A percentile compares a stretch with the other conserved stretches of the same genome.
phyloP scores from a whole-genome alignment of 2,888 invertebrate genomes.

The Drosophila demipolita region DNA sequence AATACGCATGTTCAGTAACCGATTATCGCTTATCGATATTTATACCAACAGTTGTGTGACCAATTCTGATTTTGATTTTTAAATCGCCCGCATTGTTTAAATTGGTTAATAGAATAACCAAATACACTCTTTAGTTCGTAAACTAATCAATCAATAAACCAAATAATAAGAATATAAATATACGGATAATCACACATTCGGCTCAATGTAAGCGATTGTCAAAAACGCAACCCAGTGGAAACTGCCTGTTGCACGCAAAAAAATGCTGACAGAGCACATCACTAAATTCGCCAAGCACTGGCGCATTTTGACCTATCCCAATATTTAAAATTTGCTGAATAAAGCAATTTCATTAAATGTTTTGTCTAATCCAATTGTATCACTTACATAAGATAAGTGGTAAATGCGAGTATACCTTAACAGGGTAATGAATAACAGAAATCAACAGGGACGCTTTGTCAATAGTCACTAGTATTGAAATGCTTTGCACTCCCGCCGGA shows the following conservation, averaged over 20 bases:
- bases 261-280: conserved; percentile 11
- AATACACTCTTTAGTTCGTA: background rate
- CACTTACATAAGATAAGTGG: conserved; percentile 33
- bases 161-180: background rate
- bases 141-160: background rate
- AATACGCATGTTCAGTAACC: background rate
- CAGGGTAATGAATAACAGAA: conserved; percentile 54
- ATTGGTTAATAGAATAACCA: no score
- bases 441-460: conserved; percentile 37
- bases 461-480: conserved; percentile 44
- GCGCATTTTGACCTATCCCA: conserved; percentile 43
- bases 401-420: conserved; percentile 35
- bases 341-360: conserved; percentile 26
- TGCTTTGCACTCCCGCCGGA: conserved; percentile 14
- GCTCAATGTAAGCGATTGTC: background rate
- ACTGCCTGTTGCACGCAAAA: background rate
- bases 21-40: conserved; percentile 13
- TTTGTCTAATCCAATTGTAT: conserved; percentile 33
- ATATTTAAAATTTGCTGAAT: conserved; percentile 44
- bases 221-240: background rate
- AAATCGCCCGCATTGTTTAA: background rate
- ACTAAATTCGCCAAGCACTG: conserved; percentile 12
- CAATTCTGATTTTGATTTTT: background rate
- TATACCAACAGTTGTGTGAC: conserved; percentile 1
- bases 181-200: no score